phyloP scores from a whole-genome alignment of 2,113 vertebrate genomes.

The Rhabdomys dilectus region DNA sequence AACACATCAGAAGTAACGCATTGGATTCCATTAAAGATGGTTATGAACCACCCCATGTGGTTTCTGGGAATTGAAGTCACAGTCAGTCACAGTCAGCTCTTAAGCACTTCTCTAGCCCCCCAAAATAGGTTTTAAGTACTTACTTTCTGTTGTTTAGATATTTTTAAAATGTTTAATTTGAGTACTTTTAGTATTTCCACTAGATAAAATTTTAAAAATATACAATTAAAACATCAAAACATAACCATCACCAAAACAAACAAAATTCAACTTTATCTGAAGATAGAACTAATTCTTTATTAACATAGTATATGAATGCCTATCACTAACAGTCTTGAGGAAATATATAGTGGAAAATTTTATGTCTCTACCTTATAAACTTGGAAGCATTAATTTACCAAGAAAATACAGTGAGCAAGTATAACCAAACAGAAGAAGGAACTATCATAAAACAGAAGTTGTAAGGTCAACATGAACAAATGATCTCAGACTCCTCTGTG shows the following conservation, averaged over 20 bases:
- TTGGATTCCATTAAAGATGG: no score
- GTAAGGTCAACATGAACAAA: fast-evolving
- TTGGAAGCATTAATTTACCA: neutral
- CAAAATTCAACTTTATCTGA: neutral
- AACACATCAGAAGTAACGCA: no score
- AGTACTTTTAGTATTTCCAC: neutral
- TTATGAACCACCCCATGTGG: no score
- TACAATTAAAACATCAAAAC: neutral
- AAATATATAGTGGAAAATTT: neutral
- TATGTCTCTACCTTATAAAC: neutral
- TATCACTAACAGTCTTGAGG: neutral
- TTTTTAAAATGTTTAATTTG: neutral
- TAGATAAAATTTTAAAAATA: neutral
- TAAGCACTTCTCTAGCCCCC: no score
- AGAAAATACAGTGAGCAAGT: neutral
- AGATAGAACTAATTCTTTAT: neutral
- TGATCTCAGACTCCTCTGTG: fast-evolving
- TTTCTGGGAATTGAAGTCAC: no score
- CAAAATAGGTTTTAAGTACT: neutral
- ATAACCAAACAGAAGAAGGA: neutral
- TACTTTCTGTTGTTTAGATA: neutral
- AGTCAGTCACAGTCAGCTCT: no score
- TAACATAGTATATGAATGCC: neutral
- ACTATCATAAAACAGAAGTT: fast-evolving
- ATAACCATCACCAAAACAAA: neutral